Conservation (phyloP, 2,113 vertebrate genomes). For the Alexandromys fortis region DNA sequence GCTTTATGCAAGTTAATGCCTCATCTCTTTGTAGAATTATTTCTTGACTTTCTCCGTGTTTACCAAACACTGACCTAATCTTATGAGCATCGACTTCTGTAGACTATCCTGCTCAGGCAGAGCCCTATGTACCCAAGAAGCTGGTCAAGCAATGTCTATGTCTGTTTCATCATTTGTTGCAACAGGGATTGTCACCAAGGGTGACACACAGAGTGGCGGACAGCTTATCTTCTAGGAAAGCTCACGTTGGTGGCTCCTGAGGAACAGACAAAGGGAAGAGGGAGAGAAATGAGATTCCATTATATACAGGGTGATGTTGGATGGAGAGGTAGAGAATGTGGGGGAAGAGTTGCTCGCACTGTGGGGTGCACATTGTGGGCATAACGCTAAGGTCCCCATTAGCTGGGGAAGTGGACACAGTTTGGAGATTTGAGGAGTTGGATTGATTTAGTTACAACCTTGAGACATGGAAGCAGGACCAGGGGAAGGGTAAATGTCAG, state of each 20-base stretch:
- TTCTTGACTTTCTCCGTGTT: neutral
- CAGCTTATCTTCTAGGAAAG: neutral
- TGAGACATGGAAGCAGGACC: neutral
- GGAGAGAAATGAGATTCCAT: neutral
- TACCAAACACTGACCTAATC: neutral
- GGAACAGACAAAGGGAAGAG: neutral
- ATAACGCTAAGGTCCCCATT: neutral
- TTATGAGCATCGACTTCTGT: neutral
- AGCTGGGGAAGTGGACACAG: neutral
- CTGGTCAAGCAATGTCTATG: neutral
- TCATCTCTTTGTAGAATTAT: neutral
- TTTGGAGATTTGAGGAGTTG: neutral
- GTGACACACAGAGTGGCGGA: neutral
- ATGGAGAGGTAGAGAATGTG: neutral
- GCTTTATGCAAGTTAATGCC: neutral
- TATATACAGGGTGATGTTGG: accelerated
- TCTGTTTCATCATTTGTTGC: neutral
- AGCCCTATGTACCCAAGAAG: neutral
- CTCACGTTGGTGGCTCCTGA: neutral
- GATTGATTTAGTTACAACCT: neutral
- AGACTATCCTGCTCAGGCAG: too few species aligned
- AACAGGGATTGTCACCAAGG: neutral
- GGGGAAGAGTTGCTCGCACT: neutral
- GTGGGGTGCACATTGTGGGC: neutral
- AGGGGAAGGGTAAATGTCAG: neutral